Percentiles rank a stretch among this genome's conserved stretches.
Evolutionary conservation across 2,113 vertebrate species (phyloP).

Genomic region (Sclerurus mexicanus): DNA sequence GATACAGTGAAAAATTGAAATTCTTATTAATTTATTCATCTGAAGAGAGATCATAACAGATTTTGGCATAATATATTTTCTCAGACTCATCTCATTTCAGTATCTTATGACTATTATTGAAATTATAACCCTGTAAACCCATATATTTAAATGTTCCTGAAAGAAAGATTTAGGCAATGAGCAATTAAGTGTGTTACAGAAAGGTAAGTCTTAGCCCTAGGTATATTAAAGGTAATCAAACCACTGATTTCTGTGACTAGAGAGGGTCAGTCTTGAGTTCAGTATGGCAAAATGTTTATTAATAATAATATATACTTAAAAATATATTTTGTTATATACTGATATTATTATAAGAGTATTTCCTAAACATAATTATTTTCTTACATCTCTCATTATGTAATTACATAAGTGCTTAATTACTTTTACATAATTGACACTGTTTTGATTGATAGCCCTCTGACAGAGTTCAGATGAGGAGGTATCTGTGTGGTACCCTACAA

Average conservation of each 20-base stretch:
- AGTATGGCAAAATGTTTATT: background rate
- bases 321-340: background rate
- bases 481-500: fast-evolving
- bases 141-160: background rate
- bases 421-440: background rate
- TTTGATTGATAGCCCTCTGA: background rate
- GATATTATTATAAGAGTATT: background rate
- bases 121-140: background rate
- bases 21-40: background rate
- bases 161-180: background rate
- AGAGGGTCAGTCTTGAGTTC: background rate
- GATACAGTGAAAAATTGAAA: background rate
- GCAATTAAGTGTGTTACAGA: background rate
- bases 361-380: background rate
- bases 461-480: background rate
- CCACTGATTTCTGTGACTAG: background rate
- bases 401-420: background rate
- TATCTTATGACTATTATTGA: background rate
- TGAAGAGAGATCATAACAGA: background rate
- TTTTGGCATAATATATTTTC: background rate
- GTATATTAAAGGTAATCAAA: background rate
- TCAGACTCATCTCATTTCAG: background rate
- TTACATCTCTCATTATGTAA: background rate
- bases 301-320: background rate
- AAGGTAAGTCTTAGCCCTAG: background rate